phyloP scores from a whole-genome alignment of 2,113 vertebrate species.

The Manacus vitellinus region DNA sequence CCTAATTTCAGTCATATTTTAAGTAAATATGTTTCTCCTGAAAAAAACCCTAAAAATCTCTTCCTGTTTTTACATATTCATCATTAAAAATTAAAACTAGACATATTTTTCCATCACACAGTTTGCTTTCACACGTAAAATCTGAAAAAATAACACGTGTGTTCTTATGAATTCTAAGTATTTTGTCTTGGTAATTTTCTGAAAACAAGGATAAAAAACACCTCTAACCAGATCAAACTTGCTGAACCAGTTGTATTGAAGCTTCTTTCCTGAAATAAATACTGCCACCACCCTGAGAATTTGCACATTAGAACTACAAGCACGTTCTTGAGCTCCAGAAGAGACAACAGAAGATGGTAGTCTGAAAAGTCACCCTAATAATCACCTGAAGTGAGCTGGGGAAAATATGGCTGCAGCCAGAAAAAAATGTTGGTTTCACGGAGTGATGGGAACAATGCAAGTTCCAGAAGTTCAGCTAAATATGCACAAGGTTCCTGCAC shows the following conservation, averaged over 20 bases:
- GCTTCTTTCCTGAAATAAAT: constrained; percentile 50
- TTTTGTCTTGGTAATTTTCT: not conserved
- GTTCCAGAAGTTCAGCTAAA: not conserved
- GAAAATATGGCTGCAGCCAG: not conserved
- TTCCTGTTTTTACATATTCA: not conserved
- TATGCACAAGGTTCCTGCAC: not conserved
- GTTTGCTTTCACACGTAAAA: not conserved
- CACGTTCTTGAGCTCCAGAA: not conserved
- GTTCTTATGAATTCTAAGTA: not conserved
- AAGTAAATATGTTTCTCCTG: not conserved
- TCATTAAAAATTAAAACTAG: not conserved
- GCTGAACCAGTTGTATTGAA: constrained; percentile 4
- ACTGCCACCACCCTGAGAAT: constrained; percentile 11
- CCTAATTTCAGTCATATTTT: not conserved
- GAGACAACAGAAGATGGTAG: not conserved
- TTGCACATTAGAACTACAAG: constrained; percentile 11
- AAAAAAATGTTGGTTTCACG: not conserved
- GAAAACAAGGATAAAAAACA: not conserved
- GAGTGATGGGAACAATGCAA: not conserved
- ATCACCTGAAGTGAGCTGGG: not conserved
- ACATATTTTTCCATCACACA: not conserved
- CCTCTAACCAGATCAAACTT: not conserved
- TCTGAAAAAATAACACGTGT: not conserved
- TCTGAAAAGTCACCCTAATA: not conserved
- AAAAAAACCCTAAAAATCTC: not conserved